phyloP scores from a whole-genome alignment of 2,888 invertebrate genomes.

The Drosophila ezoana region DNA sequence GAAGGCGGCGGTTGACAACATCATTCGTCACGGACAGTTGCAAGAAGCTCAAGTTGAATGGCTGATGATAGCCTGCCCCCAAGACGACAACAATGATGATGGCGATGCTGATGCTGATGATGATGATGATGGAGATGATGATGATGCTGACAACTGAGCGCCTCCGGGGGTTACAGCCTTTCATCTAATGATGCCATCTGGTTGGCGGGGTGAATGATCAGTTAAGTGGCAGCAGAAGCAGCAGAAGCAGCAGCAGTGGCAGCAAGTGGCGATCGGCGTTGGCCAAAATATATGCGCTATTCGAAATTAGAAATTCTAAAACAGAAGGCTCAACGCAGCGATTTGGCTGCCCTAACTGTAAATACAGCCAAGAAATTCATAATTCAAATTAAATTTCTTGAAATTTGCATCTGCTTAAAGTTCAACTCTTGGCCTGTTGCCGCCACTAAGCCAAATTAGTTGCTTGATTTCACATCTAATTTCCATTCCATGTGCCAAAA shows the following conservation, averaged over 20 bases:
- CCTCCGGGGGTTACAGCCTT: conserved; percentile 20
- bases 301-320: conserved; percentile 19
- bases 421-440: conserved; percentile 42
- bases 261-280: conserved; percentile 39
- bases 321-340: conserved; percentile 6
- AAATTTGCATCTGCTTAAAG: conserved; percentile 51
- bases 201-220: conserved; percentile 70
- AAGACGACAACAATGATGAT: conserved; percentile 4
- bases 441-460: conserved; percentile 54
- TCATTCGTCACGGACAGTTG: conserved; percentile 56
- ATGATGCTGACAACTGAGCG: conserved; percentile 37
- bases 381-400: conserved; percentile 45
- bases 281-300: conserved; percentile 22
- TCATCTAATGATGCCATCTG: conserved; percentile 57
- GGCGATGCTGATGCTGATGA: background rate
- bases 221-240: conserved; percentile 53
- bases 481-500: conserved; percentile 43
- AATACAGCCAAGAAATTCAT: conserved; percentile 42
- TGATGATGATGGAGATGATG: conserved; percentile 1
- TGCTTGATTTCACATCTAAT: conserved; percentile 54
- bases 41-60: conserved; percentile 7
- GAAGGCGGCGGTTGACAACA: conserved; percentile 56
- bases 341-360: conserved; percentile 36
- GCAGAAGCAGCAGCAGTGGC: no score
- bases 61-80: conserved; percentile 2